Percentiles rank a stretch among this genome's conserved stretches.
phyloP scores from a whole-genome alignment of 2,888 invertebrate genomes.

The Cephonodes hylas region DNA sequence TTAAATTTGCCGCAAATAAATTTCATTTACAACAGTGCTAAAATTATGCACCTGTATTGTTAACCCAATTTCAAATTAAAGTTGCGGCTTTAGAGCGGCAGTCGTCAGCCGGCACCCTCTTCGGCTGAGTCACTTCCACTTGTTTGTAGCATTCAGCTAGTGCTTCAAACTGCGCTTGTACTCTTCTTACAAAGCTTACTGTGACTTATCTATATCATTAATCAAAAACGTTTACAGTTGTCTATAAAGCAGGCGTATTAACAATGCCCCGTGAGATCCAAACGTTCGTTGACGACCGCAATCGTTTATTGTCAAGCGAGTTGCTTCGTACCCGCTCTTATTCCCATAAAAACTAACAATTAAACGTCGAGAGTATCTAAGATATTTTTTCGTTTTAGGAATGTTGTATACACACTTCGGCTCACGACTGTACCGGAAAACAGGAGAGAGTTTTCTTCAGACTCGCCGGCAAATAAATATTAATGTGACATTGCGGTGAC shows the following conservation, averaged over 20 bases:
- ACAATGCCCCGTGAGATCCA: constrained; percentile 7
- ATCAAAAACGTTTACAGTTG: not conserved
- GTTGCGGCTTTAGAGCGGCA: not conserved
- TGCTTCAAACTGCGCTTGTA: not conserved
- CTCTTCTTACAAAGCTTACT: not conserved
- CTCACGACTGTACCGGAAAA: constrained; percentile 1
- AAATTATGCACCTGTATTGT: not conserved
- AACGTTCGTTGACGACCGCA: not conserved
- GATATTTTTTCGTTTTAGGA: not conserved
- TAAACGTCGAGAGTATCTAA: not conserved
- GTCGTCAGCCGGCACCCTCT: not conserved
- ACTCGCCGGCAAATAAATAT: constrained; percentile 5
- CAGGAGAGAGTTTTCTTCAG: constrained; percentile 3
- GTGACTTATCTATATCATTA: not conserved
- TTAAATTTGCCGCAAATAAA: not conserved
- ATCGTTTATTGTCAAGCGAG: constrained; percentile 5
- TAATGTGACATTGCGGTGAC: not conserved
- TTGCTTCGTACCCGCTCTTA: not conserved
- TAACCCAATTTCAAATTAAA: not conserved
- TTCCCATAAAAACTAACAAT: not conserved
- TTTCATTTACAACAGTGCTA: not conserved
- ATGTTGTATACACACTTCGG: not conserved
- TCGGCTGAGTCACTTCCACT: not conserved
- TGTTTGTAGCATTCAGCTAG: not conserved
- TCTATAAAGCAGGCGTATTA: not conserved